phyloP scores from a whole-genome alignment of 92 coral and sea anemone species.

The Zoanthus sociatus region DNA sequence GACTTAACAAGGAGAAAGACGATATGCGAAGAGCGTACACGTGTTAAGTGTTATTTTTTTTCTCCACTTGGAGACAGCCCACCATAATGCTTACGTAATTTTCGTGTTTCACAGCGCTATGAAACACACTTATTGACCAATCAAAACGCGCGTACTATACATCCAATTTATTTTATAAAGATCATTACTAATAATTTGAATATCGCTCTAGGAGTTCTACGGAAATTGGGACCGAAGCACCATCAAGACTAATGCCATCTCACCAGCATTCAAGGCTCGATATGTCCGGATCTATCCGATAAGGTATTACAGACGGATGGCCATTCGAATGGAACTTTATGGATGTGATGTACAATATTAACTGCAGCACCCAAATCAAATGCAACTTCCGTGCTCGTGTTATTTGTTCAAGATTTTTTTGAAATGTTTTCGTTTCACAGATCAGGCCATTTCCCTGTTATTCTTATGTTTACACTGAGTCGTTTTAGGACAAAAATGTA shows the following conservation, averaged over 20 bases:
- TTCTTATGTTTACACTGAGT: too few relatives aligned
- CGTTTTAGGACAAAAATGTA: too few relatives aligned
- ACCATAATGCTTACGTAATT: too few relatives aligned
- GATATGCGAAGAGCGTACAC: too few relatives aligned
- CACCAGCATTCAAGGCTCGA: constrained; percentile 5
- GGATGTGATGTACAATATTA: not conserved
- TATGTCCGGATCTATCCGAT: constrained; percentile 1
- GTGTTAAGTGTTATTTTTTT: too few relatives aligned
- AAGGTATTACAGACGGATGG: not conserved
- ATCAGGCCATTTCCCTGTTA: too few relatives aligned
- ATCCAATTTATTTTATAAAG: not conserved
- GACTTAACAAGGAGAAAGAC: too few relatives aligned
- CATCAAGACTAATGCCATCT: not conserved
- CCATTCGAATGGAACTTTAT: not conserved
- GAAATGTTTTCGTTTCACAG: too few relatives aligned
- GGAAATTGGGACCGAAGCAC: not conserved
- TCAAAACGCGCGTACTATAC: too few relatives aligned
- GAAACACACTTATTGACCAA: too few relatives aligned
- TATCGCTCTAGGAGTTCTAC: not conserved
- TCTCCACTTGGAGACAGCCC: not conserved
- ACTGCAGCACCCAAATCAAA: not conserved
- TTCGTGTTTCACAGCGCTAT: too few relatives aligned
- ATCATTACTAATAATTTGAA: not conserved
- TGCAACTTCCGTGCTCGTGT: not conserved
- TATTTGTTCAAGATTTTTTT: not conserved